These are phyloP conservation scores for Eurypyga helias DNA, from an alignment of 2,113 vertebrate genomes.

Conservation along the genomic window DNA sequence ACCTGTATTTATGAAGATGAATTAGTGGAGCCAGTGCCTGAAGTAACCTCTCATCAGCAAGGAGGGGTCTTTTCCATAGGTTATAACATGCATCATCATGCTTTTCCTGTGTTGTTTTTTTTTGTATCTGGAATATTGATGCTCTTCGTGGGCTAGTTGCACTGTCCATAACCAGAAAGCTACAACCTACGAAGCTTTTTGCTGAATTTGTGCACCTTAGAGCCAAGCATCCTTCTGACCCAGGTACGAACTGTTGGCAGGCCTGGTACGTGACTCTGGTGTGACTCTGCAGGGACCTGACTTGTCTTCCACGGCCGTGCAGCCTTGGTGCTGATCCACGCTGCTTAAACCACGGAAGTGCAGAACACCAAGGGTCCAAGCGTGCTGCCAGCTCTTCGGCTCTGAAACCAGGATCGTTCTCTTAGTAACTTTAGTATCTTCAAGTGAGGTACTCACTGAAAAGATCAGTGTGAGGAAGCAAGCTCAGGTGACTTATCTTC, in stretches of 20 bases:
- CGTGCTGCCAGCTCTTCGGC: not conserved
- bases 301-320: not conserved
- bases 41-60: not conserved
- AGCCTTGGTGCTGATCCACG: not conserved
- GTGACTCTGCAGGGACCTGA: not conserved
- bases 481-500: not conserved
- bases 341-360: not conserved
- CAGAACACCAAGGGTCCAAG: not conserved
- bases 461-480: not conserved
- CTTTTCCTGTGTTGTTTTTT: not conserved
- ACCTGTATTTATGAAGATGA: not conserved
- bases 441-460: not conserved
- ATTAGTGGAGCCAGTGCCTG: not conserved
- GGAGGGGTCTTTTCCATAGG: not conserved
- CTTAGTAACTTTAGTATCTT: not conserved
- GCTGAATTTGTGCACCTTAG: not conserved
- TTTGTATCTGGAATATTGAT: not conserved
- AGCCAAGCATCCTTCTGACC: not conserved
- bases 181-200: not conserved
- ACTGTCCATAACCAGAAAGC: not conserved
- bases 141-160: not conserved
- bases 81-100: not conserved
- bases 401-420: not conserved
- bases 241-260: not conserved
- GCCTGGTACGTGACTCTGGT: not conserved